Conservation (phyloP, 2,888 invertebrate genomes). For the Bombyx huttoni region DNA sequence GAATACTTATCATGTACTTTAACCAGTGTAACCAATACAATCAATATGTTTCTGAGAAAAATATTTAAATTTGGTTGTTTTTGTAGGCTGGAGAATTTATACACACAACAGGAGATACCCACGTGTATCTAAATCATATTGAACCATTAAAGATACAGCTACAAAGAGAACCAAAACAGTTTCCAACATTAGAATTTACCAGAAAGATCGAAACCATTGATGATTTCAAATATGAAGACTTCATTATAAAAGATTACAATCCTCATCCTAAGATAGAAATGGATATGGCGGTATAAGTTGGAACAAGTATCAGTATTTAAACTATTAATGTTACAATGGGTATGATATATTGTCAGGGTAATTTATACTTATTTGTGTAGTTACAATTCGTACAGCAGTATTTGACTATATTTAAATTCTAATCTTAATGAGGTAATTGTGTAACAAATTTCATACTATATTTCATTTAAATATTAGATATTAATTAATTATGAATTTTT, state of each 20-base stretch:
- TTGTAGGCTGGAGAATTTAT: slow-evolving; percentile 91
- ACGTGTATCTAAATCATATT: slow-evolving; percentile 93
- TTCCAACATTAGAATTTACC: slow-evolving; percentile 85
- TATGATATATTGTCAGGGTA: too few relatives aligned
- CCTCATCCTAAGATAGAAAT: slow-evolving; percentile 92
- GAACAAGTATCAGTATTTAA: not conserved
- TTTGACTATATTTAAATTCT: too few relatives aligned
- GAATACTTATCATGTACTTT: too few relatives aligned
- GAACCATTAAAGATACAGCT: slow-evolving; percentile 87
- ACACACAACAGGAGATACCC: slow-evolving; percentile 95
- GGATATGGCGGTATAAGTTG: slow-evolving; percentile 88
- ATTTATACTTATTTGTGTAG: too few relatives aligned
- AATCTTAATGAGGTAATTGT: too few relatives aligned
- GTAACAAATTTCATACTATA: not conserved
- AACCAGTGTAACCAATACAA: too few relatives aligned
- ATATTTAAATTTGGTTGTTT: not conserved
- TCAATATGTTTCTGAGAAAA: too few relatives aligned
- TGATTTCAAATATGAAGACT: slow-evolving; percentile 90
- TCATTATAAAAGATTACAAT: slow-evolving; percentile 86
- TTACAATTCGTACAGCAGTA: too few relatives aligned
- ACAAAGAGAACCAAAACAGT: slow-evolving; percentile 81
- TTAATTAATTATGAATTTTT: slow-evolving; percentile 1
- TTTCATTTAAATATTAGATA: slow-evolving; percentile 2
- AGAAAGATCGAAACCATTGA: slow-evolving; percentile 83
- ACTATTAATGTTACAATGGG: too few relatives aligned